These are phyloP conservation scores for Hyperoplus immaculatus DNA, from an alignment of 2,797 vertebrate genomes.

Conservation along the genomic window DNA sequence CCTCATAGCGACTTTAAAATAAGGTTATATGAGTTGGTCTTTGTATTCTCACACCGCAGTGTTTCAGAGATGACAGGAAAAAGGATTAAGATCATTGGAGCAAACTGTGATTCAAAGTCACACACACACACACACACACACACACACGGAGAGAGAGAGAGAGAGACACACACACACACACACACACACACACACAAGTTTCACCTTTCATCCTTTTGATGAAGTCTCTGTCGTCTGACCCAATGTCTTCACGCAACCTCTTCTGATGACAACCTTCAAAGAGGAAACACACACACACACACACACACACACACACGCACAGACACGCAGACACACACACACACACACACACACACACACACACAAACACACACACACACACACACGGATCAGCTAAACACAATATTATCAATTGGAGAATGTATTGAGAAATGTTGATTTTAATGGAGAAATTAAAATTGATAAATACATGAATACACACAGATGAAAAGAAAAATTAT, in stretches of 20 bases:
- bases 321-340: constrained; percentile 21
- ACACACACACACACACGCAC: background rate
- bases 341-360: background rate
- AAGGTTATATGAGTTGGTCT: too few species aligned
- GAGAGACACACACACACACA: too few species aligned
- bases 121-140: too few species aligned
- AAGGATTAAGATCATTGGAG: constrained; percentile 3
- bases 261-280: constrained; percentile 88
- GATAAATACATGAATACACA: background rate
- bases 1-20: too few species aligned
- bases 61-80: constrained; percentile 4
- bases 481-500: too few species aligned
- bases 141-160: too few species aligned
- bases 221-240: constrained; percentile 93
- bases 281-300: constrained; percentile 8
- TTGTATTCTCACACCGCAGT: too few species aligned
- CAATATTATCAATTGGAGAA: too few species aligned
- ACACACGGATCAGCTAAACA: background rate
- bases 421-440: background rate
- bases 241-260: constrained; percentile 91
- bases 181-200: constrained; percentile 53
- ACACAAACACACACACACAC: background rate
- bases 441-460: background rate
- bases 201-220: constrained; percentile 95
- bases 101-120: constrained; percentile 1